These are phyloP conservation scores for Vireo altiloquus DNA, from an alignment of 2,113 vertebrate genomes.

Conservation along the genomic window DNA sequence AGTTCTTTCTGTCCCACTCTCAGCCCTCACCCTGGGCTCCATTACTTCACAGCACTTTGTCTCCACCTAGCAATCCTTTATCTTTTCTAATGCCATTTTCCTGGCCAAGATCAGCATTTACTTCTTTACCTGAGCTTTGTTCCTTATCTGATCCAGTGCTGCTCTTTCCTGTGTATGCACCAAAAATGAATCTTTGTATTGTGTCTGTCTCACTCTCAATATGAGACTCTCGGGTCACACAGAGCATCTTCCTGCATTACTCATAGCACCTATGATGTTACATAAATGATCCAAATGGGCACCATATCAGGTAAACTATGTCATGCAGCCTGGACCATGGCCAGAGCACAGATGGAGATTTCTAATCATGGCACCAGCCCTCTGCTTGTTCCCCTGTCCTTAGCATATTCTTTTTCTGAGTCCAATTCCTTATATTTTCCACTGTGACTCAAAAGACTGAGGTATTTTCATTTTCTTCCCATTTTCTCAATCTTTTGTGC, in stretches of 20 bases:
- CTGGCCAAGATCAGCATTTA: background rate
- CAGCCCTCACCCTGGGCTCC: background rate
- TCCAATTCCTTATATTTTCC: background rate
- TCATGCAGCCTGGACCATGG: background rate
- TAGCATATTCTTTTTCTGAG: background rate
- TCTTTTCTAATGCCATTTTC: background rate
- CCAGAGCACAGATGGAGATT: slow-evolving; percentile 21
- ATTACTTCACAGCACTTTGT: slow-evolving; percentile 5
- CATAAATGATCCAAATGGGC: slow-evolving; percentile 7
- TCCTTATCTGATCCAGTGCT: background rate
- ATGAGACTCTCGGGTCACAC: background rate
- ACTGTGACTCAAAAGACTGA: background rate
- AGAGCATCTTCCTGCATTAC: background rate
- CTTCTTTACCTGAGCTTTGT: background rate
- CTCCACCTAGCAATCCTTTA: slow-evolving; percentile 2
- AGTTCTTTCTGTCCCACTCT: background rate
- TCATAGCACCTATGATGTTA: background rate
- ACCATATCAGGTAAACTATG: background rate
- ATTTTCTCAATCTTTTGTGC: background rate
- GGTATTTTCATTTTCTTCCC: background rate
- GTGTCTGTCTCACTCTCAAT: background rate
- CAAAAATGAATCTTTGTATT: background rate
- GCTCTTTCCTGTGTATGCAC: background rate
- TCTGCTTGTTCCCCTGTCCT: background rate
- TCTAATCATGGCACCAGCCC: background rate